These are phyloP conservation scores for Lysiphlebus fabarum DNA, from an alignment of 1,140 invertebrate genomes.

Conservation along the genomic window DNA sequence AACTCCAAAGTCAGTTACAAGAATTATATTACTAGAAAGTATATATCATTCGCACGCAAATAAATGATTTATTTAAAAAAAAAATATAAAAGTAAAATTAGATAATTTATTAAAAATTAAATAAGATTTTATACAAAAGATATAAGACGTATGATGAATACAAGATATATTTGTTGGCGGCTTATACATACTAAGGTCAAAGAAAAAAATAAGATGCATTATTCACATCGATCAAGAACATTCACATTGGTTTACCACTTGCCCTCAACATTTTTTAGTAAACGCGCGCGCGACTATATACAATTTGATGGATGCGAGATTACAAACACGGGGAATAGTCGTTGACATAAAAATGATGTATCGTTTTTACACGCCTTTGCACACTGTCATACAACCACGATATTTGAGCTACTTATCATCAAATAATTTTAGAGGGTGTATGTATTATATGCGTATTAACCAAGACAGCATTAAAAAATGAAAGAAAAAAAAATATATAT, in stretches of 20 bases:
- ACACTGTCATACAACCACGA: background rate
- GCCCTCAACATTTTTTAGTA: background rate
- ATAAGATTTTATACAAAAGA: too few relatives aligned
- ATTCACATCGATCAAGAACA: conserved; percentile 36
- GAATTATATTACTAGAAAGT: too few relatives aligned
- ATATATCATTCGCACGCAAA: too few relatives aligned
- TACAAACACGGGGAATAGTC: conserved; percentile 38
- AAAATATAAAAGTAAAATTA: too few relatives aligned
- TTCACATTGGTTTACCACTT: conserved; percentile 26
- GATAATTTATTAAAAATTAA: too few relatives aligned
- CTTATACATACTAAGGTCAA: too few relatives aligned
- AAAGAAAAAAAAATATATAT: background rate
- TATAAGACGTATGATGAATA: too few relatives aligned
- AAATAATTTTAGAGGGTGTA: conserved; percentile 1
- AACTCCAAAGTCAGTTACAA: too few relatives aligned
- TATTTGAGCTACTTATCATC: conserved; percentile 16
- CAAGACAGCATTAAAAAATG: background rate
- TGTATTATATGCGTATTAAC: background rate
- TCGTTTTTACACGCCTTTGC: conserved; percentile 25
- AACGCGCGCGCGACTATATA: conserved; percentile 15
- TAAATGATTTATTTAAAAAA: too few relatives aligned
- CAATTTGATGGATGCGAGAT: conserved; percentile 42
- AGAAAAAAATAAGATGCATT: too few relatives aligned
- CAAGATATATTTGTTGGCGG: too few relatives aligned
- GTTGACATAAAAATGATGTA: conserved; percentile 42